Conservation (phyloP, 2,113 vertebrate genomes). For the Cyprinus carpio region DNA sequence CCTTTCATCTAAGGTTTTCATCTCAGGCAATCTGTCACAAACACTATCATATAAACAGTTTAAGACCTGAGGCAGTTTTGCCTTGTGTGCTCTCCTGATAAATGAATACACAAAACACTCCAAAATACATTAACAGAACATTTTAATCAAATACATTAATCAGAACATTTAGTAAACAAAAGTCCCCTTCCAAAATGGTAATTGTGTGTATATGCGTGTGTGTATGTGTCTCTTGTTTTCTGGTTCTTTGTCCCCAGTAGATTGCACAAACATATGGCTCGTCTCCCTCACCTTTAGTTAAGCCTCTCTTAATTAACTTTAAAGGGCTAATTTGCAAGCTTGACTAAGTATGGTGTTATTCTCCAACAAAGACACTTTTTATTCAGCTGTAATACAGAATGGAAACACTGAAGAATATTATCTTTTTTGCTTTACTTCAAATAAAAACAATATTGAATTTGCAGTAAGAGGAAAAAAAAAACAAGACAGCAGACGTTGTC, state of each 20-base stretch:
- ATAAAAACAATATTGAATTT: constrained; percentile 33
- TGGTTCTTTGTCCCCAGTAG: constrained; percentile 51
- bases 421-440: constrained; percentile 28
- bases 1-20: constrained; percentile 25
- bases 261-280: constrained; percentile 52
- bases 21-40: constrained; percentile 49
- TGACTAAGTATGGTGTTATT: constrained; percentile 54
- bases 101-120: constrained; percentile 49
- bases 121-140: constrained; percentile 44
- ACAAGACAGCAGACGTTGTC: constrained; percentile 62
- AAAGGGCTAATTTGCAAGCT: constrained; percentile 64
- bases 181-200: constrained; percentile 22
- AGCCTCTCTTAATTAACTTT: constrained; percentile 61
- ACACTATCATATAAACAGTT: constrained; percentile 47
- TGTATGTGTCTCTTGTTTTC: neutral
- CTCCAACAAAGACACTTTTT: constrained; percentile 40
- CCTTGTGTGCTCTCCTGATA: constrained; percentile 39
- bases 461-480: neutral
- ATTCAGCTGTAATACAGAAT: constrained; percentile 26
- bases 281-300: constrained; percentile 57
- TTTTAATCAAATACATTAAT: constrained; percentile 49
- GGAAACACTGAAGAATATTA: constrained; percentile 36
- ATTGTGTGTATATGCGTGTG: neutral
- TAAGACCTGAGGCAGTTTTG: constrained; percentile 50
- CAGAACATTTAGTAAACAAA: constrained; percentile 26